Base-by-base conservation (phyloP, 2,113 vertebrate species). In the Phainopepla nitens region DNA sequence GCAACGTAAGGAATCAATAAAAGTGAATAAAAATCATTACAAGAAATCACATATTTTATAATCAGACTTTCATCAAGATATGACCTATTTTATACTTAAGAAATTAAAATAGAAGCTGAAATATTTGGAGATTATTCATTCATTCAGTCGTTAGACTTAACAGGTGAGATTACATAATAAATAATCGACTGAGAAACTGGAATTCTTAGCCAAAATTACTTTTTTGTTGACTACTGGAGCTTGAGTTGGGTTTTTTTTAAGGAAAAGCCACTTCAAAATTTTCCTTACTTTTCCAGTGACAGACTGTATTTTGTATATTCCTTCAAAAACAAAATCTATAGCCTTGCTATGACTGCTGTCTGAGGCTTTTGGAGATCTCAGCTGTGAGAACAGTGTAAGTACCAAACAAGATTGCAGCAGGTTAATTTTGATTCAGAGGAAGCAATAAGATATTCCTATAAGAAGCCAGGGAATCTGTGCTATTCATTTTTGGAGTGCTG, bases 71-170 rank as follows among this genome's bases (percentile, higher is more conserved):
- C 73, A 75, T 62, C 80, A 87, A 75, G 47, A 57, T 53, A 50
- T n/a, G 33, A 62, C 45, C 51, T 80, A 50, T 44, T 81, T 77
- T 81, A 58, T 62, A 90, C 24, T 79, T 72, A 64, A 47, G 62
- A 54, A 81, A 64, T 77, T 87, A 78, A 92, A 96, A 73, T 54
- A 82, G 68, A 93, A 77, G 80, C 51, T 94, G 93, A 96, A 97
- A 86, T 93, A 61, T 45, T 95, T 65, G 53, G 69, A 81, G 86
- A 82, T 71, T 1, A 90, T 87, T 68, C 42, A 93, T 61, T 87
- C 90, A 60, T 35, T 25, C 53, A 82, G 62, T 61, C 89, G 31
- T 77, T 80, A 57, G 73, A 82, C 69, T 87, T 82, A 78, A 69
- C 31, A 94, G 75, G 83, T 86, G 61, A 51, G 71, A 58, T 89